Conservation (phyloP, 2,113 vertebrate species). For the Vulpes lagopus region DNA sequence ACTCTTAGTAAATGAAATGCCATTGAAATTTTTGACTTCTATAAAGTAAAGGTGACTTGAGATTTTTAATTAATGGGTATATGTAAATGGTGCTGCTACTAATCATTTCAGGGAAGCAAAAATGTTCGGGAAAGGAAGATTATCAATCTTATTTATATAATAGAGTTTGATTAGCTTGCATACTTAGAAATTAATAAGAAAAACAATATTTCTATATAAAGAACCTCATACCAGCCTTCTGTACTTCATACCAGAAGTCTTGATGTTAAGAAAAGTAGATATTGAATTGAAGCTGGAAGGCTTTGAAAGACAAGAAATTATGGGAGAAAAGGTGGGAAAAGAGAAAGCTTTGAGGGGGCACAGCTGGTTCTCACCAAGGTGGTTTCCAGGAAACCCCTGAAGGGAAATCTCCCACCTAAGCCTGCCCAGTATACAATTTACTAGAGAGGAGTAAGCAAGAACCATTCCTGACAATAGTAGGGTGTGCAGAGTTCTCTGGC, state of each 20-base stretch:
- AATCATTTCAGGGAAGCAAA: background rate
- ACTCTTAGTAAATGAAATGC: background rate
- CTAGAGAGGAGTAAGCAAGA: slow-evolving; percentile 46
- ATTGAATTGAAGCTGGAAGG: background rate
- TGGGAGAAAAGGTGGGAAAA: background rate
- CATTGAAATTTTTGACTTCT: background rate
- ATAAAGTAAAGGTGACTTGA: background rate
- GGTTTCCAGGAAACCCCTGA: background rate
- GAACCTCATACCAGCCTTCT: background rate
- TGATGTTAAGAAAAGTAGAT: background rate
- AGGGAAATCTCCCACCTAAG: background rate
- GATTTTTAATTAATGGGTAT: background rate
- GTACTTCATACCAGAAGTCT: background rate
- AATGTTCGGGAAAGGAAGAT: background rate
- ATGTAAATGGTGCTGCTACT: background rate
- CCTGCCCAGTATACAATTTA: background rate
- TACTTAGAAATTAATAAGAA: background rate
- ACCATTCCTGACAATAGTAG: background rate
- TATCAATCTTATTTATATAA: slow-evolving; percentile 7
- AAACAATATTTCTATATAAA: background rate
- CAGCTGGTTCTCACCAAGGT: background rate
- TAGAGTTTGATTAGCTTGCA: background rate
- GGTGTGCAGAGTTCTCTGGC: slow-evolving; percentile 31
- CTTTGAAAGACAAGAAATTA: slow-evolving; percentile 29
- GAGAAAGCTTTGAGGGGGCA: background rate